These are phyloP conservation scores for Hedychridium roseum DNA, from an alignment of 2,888 invertebrate genomes.

Conservation along the genomic window DNA sequence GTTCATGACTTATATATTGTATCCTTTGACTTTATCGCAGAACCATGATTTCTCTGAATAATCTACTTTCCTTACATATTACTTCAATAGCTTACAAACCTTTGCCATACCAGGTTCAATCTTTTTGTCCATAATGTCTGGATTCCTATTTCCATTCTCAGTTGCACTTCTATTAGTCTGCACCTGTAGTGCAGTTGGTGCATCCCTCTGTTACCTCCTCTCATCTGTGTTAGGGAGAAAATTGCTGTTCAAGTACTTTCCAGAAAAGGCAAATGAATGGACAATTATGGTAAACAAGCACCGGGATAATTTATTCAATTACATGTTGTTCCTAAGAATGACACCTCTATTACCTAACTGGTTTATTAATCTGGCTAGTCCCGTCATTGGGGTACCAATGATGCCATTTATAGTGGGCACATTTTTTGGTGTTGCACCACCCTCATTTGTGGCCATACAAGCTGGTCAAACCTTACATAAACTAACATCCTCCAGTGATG, in stretches of 20 bases:
- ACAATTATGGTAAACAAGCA: slow-evolving; percentile 85
- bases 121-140: slow-evolving; percentile 95
- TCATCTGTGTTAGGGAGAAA: slow-evolving; percentile 90
- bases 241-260: slow-evolving; percentile 87
- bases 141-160: slow-evolving; percentile 94
- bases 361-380: slow-evolving; percentile 97
- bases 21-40: slow-evolving; percentile 73
- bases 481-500: slow-evolving; percentile 86
- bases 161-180: slow-evolving; percentile 88
- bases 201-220: slow-evolving; percentile 92
- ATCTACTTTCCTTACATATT: slow-evolving; percentile 34
- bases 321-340: slow-evolving; percentile 95
- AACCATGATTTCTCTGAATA: not conserved
- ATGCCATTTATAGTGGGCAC: slow-evolving; percentile 94
- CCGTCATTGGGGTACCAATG: slow-evolving; percentile 95
- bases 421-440: slow-evolving; percentile 95
- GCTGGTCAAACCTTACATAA: slow-evolving; percentile 96
- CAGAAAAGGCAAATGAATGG: slow-evolving; percentile 87
- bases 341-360: slow-evolving; percentile 99
- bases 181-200: slow-evolving; percentile 95
- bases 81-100: slow-evolving; percentile 84
- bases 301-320: slow-evolving; percentile 88
- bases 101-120: slow-evolving; percentile 99
- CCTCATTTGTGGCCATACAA: slow-evolving; percentile 96
- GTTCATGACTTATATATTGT: slow-evolving; percentile 94